A percentile compares a stretch with the other conserved stretches of the same genome.
Evolutionary conservation across 92 coral and sea anemone species (phyloP).

Genomic region (Actinostola sp.): DNA sequence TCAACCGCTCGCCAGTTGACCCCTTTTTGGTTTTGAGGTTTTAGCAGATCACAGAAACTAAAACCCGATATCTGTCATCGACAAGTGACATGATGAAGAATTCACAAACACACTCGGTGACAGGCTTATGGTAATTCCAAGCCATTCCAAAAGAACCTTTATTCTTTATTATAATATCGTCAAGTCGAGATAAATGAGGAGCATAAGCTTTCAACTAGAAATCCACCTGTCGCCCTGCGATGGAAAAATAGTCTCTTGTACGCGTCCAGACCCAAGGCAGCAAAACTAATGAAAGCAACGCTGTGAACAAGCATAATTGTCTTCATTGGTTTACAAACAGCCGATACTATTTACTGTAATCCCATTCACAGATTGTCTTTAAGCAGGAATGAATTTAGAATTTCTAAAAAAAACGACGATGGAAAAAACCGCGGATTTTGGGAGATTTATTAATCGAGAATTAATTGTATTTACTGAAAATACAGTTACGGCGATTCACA

Average conservation of each 20-base stretch:
- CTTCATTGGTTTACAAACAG: background rate
- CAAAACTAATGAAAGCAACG: too few species aligned
- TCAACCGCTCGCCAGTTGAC: background rate
- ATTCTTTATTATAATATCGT: too few species aligned
- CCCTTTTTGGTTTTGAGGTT: background rate
- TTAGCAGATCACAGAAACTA: background rate
- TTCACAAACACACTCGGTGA: background rate
- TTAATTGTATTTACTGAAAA: background rate
- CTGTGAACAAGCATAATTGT: background rate
- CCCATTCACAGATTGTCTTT: background rate
- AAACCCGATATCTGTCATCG: conserved; percentile 1
- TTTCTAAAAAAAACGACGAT: too few species aligned
- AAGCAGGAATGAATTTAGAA: background rate
- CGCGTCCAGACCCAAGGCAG: too few species aligned
- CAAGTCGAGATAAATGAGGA: too few species aligned
- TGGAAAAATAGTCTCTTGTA: too few species aligned
- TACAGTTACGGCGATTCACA: background rate
- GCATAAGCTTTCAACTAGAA: too few species aligned
- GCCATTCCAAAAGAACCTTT: background rate
- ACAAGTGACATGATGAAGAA: background rate
- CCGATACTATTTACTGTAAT: conserved; percentile 1
- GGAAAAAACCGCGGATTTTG: too few species aligned
- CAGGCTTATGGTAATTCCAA: background rate
- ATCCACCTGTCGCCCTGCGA: too few species aligned
- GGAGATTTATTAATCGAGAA: background rate